Evolutionary conservation across 1,140 invertebrate species (phyloP).

Genomic region (Bombus difficillimus): DNA sequence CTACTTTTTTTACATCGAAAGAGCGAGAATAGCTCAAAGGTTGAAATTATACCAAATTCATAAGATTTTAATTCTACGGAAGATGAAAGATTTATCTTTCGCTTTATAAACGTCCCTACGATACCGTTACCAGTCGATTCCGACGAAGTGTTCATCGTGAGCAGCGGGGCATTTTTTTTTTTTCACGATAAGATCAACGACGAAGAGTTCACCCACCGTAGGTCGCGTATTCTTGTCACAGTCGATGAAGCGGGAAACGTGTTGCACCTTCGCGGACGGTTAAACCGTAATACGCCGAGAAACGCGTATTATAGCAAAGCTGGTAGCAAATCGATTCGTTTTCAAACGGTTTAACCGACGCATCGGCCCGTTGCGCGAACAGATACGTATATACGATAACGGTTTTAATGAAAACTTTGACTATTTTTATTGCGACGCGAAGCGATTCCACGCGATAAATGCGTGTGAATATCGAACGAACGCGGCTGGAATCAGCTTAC

Average conservation of each 20-base stretch:
- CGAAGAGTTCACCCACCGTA: background rate
- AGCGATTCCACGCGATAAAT: constrained; percentile 40
- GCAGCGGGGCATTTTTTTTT: background rate
- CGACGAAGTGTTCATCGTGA: too few relatives aligned
- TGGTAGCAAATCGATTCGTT: constrained; percentile 9
- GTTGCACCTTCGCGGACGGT: background rate
- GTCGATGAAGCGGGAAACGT: background rate
- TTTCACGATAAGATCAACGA: background rate
- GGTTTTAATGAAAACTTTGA: constrained; percentile 9
- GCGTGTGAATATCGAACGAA: constrained; percentile 15
- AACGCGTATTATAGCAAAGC: background rate
- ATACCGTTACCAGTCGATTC: background rate
- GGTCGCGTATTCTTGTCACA: background rate
- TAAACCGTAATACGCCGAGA: background rate
- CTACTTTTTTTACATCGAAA: too few relatives aligned
- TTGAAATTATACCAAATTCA: too few relatives aligned
- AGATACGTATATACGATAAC: constrained; percentile 31
- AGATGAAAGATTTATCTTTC: background rate
- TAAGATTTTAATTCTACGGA: too few relatives aligned
- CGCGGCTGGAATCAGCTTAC: background rate
- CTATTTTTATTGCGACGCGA: constrained; percentile 40
- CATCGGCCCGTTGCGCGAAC: background rate
- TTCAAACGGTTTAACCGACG: background rate
- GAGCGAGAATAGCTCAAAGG: too few relatives aligned
- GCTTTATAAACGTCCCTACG: background rate